Evolutionary conservation across 2,888 invertebrate species (phyloP), one percentile per base, ranked within the genome.

Genomic region (Dysmachus trigonus): DNA sequence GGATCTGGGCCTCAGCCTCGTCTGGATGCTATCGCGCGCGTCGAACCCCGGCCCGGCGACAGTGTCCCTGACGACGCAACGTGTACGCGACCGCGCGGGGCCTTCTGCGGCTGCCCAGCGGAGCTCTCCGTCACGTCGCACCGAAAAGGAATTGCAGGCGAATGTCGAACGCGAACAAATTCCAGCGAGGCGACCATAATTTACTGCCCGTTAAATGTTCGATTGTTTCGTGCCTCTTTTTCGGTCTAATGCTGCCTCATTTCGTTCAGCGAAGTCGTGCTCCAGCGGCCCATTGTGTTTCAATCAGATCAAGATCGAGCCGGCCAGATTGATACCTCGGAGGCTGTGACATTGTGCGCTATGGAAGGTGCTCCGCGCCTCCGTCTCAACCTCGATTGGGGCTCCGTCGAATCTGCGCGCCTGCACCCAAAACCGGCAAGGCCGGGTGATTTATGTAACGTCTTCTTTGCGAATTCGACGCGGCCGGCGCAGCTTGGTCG

Each of bases 291-390:
- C 79, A 85, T 85, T 85, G 85, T 85, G 77, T 85, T 79, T 79
- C 31, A 53, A n/a, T 51, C 38, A 85, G 79, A 85, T 85, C 77
- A 41, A 85, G 79, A 85, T 85, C 85, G 72, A 79, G 38, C 27
- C 31, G 41, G 30, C 53, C 47, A 85, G 85, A 79, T 77, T 79
- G 85, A 85, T 85, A 76, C 76, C 53, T 76, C 47, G 41, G 84
- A 47, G 72, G 13, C 31, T 72, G 73, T 33, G 31, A 73, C 35
- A 22, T 73, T 73, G 73, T 73, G 73, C 73, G 13, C 33, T 35
- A 35, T 33, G 73, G 73, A 73, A 62, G 62, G 62, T 62, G 62
- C 27, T 62, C 10, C 10, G 62, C 51, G 18, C 51, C 62, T 18
- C 10, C 62, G 27, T 22, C 8, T 0, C 38, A 3, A 0, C 38